These are phyloP conservation scores for Hypotaenidia okinawae DNA, from an alignment of 2,797 vertebrate genomes.

Conservation along the genomic window DNA sequence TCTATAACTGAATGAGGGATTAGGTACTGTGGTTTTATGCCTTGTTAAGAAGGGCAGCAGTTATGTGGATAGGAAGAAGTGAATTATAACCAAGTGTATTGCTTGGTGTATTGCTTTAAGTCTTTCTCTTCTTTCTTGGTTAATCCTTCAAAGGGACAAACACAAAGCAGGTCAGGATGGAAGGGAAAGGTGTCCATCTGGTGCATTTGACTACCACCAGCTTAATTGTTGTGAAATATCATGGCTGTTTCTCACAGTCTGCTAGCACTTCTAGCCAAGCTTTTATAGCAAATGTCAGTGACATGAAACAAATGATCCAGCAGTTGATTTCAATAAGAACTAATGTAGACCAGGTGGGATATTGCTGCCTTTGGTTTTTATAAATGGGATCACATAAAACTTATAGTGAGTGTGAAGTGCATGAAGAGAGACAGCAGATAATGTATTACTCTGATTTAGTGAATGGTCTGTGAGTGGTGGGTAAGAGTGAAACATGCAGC, in stretches of 20 bases:
- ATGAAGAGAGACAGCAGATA: background rate
- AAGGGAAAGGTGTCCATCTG: background rate
- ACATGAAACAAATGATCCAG: background rate
- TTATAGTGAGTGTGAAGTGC: background rate
- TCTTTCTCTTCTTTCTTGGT: background rate
- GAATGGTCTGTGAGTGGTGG: background rate
- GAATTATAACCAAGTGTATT: background rate
- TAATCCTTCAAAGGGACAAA: background rate
- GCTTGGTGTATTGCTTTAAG: background rate
- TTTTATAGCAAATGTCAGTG: background rate
- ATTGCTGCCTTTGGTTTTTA: background rate
- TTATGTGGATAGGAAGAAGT: background rate
- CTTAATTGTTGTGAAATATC: background rate
- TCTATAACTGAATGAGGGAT: background rate
- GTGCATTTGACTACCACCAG: background rate
- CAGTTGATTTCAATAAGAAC: background rate
- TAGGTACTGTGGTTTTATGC: background rate
- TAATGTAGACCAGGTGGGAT: background rate
- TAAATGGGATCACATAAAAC: background rate
- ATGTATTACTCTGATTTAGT: background rate
- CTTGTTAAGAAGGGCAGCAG: background rate
- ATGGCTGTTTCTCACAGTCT: background rate
- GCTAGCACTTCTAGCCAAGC: background rate
- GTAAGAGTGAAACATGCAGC: background rate
- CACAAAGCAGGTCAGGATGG: background rate